phyloP scores from a whole-genome alignment of 2,113 vertebrate species.

The Atrichornis clamosus region DNA sequence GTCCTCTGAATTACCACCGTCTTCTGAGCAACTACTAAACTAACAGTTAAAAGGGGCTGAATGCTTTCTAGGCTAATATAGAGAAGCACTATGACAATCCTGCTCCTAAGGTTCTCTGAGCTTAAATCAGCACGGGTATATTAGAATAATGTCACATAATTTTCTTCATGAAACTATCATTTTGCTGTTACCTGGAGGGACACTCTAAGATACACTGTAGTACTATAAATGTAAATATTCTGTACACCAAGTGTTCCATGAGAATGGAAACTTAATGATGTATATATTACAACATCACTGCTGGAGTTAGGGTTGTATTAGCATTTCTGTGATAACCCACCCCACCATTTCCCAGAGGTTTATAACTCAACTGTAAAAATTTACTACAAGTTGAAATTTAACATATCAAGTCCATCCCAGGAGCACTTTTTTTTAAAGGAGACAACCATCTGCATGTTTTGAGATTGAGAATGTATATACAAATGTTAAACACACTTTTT shows the following conservation, averaged over 20 bases:
- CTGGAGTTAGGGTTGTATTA: constrained; percentile 39
- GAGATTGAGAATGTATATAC: background rate
- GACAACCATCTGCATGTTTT: background rate
- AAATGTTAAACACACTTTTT: background rate
- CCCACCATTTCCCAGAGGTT: constrained; percentile 34
- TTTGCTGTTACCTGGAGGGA: constrained; percentile 63
- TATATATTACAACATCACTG: constrained; percentile 55
- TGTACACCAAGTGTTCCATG: constrained; percentile 38
- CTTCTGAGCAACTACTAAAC: constrained; percentile 16
- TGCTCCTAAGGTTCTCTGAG: constrained; percentile 20
- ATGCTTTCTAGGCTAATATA: background rate
- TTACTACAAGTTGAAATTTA: constrained; percentile 35
- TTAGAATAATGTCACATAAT: constrained; percentile 67
- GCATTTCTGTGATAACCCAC: constrained; percentile 53
- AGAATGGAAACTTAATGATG: constrained; percentile 63
- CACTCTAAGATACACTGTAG: constrained; percentile 40
- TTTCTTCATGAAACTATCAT: constrained; percentile 59
- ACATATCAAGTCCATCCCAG: background rate
- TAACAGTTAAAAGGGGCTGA: constrained; percentile 26
- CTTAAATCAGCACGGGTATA: constrained; percentile 52
- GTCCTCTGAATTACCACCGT: background rate
- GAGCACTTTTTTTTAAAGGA: background rate
- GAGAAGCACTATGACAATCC: constrained; percentile 32
- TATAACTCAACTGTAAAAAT: constrained; percentile 41
- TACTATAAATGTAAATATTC: constrained; percentile 70